phyloP scores from a whole-genome alignment of 2,797 vertebrate species.

The Emydoidea blandingii region DNA sequence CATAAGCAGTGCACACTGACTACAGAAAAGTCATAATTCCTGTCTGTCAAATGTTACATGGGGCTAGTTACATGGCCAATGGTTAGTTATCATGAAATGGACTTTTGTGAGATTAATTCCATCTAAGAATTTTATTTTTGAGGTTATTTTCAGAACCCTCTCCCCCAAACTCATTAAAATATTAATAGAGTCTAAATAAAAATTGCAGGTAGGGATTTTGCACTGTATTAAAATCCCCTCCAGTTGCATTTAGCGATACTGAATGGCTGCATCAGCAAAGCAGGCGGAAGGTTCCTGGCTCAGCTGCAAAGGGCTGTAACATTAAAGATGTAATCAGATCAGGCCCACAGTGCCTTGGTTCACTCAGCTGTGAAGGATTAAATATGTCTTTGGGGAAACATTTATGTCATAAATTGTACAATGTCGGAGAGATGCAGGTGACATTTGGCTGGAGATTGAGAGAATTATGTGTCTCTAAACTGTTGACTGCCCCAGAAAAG shows the following conservation, averaged over 20 bases:
- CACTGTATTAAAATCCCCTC: not conserved
- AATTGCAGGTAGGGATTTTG: not conserved
- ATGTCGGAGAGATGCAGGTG: slow-evolving; percentile 16
- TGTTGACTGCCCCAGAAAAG: not conserved
- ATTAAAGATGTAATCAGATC: slow-evolving; percentile 12
- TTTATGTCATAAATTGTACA: not conserved
- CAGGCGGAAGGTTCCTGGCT: slow-evolving; percentile 10
- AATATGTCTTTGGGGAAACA: slow-evolving; percentile 9
- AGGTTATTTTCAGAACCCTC: not conserved
- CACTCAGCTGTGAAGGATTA: slow-evolving; percentile 42
- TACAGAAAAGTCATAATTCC: not conserved
- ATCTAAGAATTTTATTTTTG: not conserved
- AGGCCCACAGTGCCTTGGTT: slow-evolving; percentile 6
- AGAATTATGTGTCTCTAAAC: not conserved
- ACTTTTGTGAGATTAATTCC: not conserved
- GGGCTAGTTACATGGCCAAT: not conserved
- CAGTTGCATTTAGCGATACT: slow-evolving; percentile 10
- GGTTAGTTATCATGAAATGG: not conserved
- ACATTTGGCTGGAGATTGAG: not conserved
- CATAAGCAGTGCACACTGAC: not conserved
- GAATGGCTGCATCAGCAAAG: not conserved
- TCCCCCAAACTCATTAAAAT: not conserved
- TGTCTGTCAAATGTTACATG: not conserved
- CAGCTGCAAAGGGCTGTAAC: not conserved
- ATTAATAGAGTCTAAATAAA: not conserved